phyloP scores from a whole-genome alignment of 2,888 invertebrate species.

The Eulithis prunata region DNA sequence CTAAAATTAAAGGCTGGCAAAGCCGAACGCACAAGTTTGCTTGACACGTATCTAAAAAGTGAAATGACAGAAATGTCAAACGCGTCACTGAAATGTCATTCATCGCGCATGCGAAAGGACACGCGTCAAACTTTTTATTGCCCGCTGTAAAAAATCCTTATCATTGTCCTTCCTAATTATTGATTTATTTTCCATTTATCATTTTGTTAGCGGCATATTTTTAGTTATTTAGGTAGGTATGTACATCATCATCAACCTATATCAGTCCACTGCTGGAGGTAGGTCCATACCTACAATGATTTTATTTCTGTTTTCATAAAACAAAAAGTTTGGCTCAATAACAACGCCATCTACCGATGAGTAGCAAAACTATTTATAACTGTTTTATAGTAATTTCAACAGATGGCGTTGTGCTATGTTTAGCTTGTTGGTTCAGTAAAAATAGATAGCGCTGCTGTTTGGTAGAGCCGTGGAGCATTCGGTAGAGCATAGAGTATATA shows the following conservation, averaged over 20 bases:
- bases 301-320: too few relatives aligned
- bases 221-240: too few relatives aligned
- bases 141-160: constrained; percentile 27
- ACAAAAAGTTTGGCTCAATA: neutral
- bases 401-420: neutral
- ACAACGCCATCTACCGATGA: neutral
- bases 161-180: neutral
- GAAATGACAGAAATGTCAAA: constrained; percentile 63
- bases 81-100: constrained; percentile 53
- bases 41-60: constrained; percentile 83
- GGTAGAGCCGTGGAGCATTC: too few relatives aligned
- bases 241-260: too few relatives aligned
- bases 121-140: constrained; percentile 56
- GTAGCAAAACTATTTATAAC: neutral
- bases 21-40: constrained; percentile 73
- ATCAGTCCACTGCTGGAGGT: too few relatives aligned
- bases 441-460: too few relatives aligned
- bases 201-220: neutral
- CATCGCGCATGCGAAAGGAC: constrained; percentile 52
- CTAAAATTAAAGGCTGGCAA: constrained; percentile 76
- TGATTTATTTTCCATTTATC: neutral
- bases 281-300: too few relatives aligned
- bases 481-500: too few relatives aligned
- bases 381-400: neutral
- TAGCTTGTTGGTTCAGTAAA: neutral